phyloP scores from a whole-genome alignment of 2,797 vertebrate genomes.

The Ctenopoma multispine region DNA sequence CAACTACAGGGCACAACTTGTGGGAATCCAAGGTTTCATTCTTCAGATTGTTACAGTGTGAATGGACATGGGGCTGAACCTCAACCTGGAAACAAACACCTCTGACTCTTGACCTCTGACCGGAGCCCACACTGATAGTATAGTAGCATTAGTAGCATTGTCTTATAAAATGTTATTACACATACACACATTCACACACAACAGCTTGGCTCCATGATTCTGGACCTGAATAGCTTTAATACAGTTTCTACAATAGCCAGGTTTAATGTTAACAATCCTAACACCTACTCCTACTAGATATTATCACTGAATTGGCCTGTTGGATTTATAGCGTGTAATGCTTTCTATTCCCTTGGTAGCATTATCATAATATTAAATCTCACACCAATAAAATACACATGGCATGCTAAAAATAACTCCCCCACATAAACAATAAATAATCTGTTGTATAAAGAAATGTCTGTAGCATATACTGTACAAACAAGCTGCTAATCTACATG shows the following conservation, averaged over 20 bases:
- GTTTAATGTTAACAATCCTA: conserved; percentile 18
- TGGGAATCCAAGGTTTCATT: neutral
- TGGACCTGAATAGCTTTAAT: neutral
- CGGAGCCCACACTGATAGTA: conserved; percentile 21
- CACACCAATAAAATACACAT: conserved; percentile 50
- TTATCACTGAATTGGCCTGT: conserved; percentile 29
- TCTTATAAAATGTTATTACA: too few species aligned
- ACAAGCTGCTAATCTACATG: conserved; percentile 62
- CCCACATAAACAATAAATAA: conserved; percentile 29
- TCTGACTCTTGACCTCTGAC: conserved; percentile 37
- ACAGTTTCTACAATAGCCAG: conserved; percentile 4
- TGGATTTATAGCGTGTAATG: conserved; percentile 48
- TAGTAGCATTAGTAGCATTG: too few species aligned
- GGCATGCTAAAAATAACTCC: conserved; percentile 29
- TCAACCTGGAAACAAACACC: neutral
- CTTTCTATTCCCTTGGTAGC: conserved; percentile 28
- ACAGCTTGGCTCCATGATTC: neutral
- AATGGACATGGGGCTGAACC: neutral
- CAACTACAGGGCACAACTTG: neutral
- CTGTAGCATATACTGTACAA: conserved; percentile 38
- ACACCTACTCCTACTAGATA: conserved; percentile 41
- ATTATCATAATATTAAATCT: conserved; percentile 56
- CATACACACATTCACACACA: neutral
- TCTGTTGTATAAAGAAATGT: conserved; percentile 14
- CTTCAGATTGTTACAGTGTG: neutral